phyloP scores from a whole-genome alignment of 2,888 invertebrate genomes.

The Anthophora plumipes region DNA sequence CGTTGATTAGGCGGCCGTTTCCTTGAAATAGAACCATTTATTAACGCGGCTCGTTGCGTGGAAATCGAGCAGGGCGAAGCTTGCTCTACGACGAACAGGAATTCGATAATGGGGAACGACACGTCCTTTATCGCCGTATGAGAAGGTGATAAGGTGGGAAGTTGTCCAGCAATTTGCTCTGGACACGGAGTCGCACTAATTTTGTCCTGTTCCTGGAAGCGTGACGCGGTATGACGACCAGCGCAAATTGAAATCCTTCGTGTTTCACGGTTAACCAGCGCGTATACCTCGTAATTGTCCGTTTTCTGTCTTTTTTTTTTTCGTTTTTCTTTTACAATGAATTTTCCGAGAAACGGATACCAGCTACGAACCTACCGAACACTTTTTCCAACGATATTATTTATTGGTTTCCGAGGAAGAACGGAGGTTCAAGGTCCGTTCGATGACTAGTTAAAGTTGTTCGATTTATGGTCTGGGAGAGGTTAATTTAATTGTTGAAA shows the following conservation, averaged over 20 bases:
- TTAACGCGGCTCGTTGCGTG: slow-evolving; percentile 13
- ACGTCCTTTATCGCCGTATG: slow-evolving; percentile 38
- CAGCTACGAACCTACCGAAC: no score
- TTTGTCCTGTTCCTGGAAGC: background rate
- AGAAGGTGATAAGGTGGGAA: slow-evolving; percentile 32
- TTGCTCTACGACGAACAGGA: slow-evolving; percentile 9
- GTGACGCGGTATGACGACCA: background rate
- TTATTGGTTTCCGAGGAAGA: no score
- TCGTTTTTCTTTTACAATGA: no score
- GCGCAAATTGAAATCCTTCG: background rate
- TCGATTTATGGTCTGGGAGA: no score
- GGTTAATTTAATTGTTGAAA: no score
- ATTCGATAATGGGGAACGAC: slow-evolving; percentile 43
- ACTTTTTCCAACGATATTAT: no score
- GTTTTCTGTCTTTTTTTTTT: no score
- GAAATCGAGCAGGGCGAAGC: background rate
- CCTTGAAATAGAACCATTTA: slow-evolving; percentile 42
- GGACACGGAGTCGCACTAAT: background rate
- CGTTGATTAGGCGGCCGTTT: slow-evolving; percentile 54
- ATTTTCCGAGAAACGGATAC: background rate
- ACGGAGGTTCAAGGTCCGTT: no score
- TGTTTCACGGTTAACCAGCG: background rate
- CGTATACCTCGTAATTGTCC: background rate
- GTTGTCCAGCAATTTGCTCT: slow-evolving; percentile 33
- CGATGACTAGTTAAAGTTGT: no score